Base-by-base conservation (phyloP, 1,140 invertebrate species). In the Drosophila tsacasi region DNA sequence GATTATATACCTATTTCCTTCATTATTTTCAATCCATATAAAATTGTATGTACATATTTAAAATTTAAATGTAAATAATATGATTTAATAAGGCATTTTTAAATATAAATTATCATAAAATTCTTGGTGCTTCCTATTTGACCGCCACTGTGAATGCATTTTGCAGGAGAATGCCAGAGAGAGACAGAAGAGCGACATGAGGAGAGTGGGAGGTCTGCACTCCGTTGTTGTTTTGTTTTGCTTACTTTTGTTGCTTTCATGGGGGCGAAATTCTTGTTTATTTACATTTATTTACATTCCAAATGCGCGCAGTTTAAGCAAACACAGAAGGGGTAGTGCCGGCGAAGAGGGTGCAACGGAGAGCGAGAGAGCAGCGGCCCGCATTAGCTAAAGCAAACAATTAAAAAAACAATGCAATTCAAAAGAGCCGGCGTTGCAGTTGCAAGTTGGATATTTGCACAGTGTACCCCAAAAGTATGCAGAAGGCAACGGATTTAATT, bases 241-340 rank as follows among this genome's bases (percentile, higher is more conserved):
- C 47, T 66, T 58, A 63, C 71, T 50, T 46, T 62, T 77, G 59
- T 54, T 76, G 60, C 40, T 13, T 42, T 66, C 63, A 85, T 82
- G 79, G 79, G 75, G 79, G 83, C 83, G 79, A 69, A 35, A 76
- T 85, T 85, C 83, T 82, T 86, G 83, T 87, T 87, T 87, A 87
- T 87, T 87, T 87, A 87, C 67, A 87, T 83, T 87, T 85, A 85
- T 85, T 85, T 79, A 86, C 83, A 86, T 76, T 76, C 71, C 74
- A 81, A 84, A 83, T 83, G 83, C 85, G 76, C 77, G 60, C 83
- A 87, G 76, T 87, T 83, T 79, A 75, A 42, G 72, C 63, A 83
- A 83, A 83, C 75, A 25, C 42, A 37, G 35, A 42, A 55, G 40
- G 27, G 19, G 17, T 35, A n/a, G 61, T 39, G 52, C 15, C 17